Evolutionary conservation across 2,113 vertebrate genomes (phyloP), one percentile per base, ranked within the genome.

Genomic region (Holacanthus passer): DNA sequence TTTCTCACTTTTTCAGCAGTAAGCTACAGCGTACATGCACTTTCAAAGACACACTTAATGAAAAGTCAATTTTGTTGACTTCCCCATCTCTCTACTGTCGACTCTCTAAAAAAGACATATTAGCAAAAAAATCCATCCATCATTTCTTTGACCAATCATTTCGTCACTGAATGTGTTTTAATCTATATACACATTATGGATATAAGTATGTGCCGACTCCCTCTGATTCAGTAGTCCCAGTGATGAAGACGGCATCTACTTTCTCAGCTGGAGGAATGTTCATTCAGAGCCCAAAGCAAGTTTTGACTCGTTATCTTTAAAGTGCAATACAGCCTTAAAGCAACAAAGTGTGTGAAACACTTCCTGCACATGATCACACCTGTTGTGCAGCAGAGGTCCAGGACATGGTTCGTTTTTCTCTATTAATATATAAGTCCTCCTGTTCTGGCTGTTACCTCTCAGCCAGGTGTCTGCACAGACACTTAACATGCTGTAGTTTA

Each of bases 211-310:
- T 20, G 19, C 14, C 5, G 35, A 19, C 17, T 22, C 17, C 27
- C 22, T 13, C 19, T 55, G 32, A 9, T n/a, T 63, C 16, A 27
- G 45, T 13, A 27, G 7, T 32, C 31, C 2, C 37, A 1, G 5
- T 10, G 31, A 55, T 39, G 52, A 20, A 41, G n/a, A 60, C 29
- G 4, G 27, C 48, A 1, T 39, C 58, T 32, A 9, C 82, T 3
- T 68, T 89, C 82, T 87, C 29, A 45, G 50, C 12, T 12, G 52
- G 58, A 81, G 72, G 83, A 82, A 87, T 87, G 84, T 77, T 79
- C 50, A 11, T 39, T 14, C 32, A 7, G 31, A 65, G 39, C 24
- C 35, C 48, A 7, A n/a, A 72, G 79, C 77, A 24, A 2, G 87
- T 88, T 73, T 47, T 4, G 48, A 74, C 83, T 84, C 2, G 77